Evolutionary conservation across 2,113 vertebrate genomes (phyloP).

Genomic region (Pseudorasbora parva): DNA sequence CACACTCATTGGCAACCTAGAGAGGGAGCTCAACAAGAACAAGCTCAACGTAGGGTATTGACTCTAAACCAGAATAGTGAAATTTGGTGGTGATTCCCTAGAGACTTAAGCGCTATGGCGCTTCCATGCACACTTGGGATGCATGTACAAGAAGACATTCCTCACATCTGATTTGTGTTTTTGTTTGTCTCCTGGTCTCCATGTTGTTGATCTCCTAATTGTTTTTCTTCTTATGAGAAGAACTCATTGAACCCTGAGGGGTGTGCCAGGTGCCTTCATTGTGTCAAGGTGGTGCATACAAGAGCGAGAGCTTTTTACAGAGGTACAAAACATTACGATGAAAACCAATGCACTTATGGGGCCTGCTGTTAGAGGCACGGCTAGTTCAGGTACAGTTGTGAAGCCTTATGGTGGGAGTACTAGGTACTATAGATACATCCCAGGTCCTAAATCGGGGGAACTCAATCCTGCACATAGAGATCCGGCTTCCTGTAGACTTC

Average conservation of each 20-base stretch:
- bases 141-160: slow-evolving; percentile 40
- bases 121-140: slow-evolving; percentile 2
- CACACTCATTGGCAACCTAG: slow-evolving; percentile 94
- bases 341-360: slow-evolving; percentile 79
- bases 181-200: slow-evolving; percentile 56
- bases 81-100: neutral
- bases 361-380: slow-evolving; percentile 30
- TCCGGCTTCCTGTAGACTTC: neutral
- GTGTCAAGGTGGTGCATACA: slow-evolving; percentile 74
- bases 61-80: slow-evolving; percentile 48
- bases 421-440: neutral
- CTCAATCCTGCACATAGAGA: neutral
- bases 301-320: slow-evolving; percentile 64
- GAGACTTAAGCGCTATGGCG: neutral
- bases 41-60: slow-evolving; percentile 87
- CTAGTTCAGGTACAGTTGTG: slow-evolving; percentile 20
- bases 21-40: slow-evolving; percentile 96
- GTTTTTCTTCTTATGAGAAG: slow-evolving; percentile 82
- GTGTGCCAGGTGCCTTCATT: slow-evolving; percentile 79
- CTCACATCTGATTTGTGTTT: slow-evolving; percentile 28
- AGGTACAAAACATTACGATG: slow-evolving; percentile 66
- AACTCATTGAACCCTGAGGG: slow-evolving; percentile 75
- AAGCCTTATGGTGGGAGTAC: neutral
- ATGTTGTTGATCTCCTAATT: slow-evolving; percentile 45
- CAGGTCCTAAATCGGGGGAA: neutral